Conservation (phyloP, 2,113 vertebrate species). For the Macrotis lagotis region DNA sequence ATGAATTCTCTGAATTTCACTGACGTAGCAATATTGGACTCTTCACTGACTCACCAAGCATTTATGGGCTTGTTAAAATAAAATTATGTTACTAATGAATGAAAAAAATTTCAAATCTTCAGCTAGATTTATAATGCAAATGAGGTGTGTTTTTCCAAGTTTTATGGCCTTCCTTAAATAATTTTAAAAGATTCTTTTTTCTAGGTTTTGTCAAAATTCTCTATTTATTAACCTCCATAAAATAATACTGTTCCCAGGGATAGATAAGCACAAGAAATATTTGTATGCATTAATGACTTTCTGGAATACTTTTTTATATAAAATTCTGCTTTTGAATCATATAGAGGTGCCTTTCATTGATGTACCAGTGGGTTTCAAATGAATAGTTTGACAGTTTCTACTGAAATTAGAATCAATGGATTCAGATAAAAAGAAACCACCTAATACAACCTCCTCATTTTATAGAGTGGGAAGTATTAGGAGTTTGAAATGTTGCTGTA, state of each 20-base stretch:
- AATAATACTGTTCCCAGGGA: background rate
- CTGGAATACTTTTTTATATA: conserved; percentile 24
- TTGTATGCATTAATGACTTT: background rate
- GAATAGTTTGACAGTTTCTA: background rate
- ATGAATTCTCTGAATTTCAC: conserved; percentile 62
- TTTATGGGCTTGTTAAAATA: conserved; percentile 50
- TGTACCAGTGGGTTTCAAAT: conserved; percentile 2
- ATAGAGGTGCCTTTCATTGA: conserved; percentile 30
- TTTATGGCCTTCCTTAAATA: conserved; percentile 16
- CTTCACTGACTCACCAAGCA: conserved; percentile 41
- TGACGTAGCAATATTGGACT: conserved; percentile 46
- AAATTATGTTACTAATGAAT: conserved; percentile 17
- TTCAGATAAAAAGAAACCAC: background rate
- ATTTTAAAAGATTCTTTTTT: background rate
- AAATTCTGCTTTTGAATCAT: conserved; percentile 4
- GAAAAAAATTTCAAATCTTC: conserved; percentile 26
- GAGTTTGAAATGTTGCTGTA: background rate
- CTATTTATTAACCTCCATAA: background rate
- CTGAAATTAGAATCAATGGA: background rate
- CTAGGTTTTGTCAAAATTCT: background rate
- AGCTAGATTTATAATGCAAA: conserved; percentile 38
- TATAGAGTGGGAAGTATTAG: background rate
- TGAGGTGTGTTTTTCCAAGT: background rate
- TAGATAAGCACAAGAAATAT: background rate
- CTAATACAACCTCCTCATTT: background rate